These are phyloP conservation scores for Vulpes lagopus DNA, from an alignment of 2,113 vertebrate species.

Conservation along the genomic window DNA sequence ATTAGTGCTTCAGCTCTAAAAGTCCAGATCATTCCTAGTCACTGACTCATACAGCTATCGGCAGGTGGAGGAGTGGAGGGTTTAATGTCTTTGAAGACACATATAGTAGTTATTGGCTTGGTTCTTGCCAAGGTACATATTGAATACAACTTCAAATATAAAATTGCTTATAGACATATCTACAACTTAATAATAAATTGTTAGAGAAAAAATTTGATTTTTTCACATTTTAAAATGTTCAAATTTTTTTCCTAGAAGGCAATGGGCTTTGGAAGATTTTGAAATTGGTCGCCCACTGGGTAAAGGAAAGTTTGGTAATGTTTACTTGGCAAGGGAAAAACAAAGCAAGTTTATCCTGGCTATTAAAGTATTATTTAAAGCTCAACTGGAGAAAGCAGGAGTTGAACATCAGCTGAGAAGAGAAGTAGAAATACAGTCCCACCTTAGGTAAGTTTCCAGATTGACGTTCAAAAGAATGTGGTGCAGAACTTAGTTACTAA, in stretches of 20 bases:
- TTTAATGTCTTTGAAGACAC: too few species aligned
- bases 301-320: conserved; percentile 98
- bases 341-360: conserved; percentile 97
- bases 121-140: background rate
- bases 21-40: background rate
- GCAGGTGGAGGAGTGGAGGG: background rate
- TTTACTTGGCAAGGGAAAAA: conserved; percentile 96
- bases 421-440: conserved; percentile 98
- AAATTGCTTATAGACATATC: background rate
- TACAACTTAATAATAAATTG: background rate
- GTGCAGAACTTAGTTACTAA: accelerated
- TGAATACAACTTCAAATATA: background rate
- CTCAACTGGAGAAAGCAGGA: conserved; percentile 95
- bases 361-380: conserved; percentile 97
- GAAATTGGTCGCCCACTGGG: conserved; percentile 97
- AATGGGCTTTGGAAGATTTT: conserved; percentile 96
- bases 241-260: conserved; percentile 87
- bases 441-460: conserved; percentile 91
- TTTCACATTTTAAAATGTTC: conserved; percentile 40
- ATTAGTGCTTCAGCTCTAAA: background rate
- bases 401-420: conserved; percentile 97
- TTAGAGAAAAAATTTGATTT: background rate
- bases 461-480: accelerated
- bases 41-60: background rate
- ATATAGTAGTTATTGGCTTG: background rate